A percentile compares a stretch with the other conserved stretches of the same genome.
These are phyloP conservation scores for Mormyrus lacerda DNA, from an alignment of 2,113 vertebrate species.

Conservation along the genomic window DNA sequence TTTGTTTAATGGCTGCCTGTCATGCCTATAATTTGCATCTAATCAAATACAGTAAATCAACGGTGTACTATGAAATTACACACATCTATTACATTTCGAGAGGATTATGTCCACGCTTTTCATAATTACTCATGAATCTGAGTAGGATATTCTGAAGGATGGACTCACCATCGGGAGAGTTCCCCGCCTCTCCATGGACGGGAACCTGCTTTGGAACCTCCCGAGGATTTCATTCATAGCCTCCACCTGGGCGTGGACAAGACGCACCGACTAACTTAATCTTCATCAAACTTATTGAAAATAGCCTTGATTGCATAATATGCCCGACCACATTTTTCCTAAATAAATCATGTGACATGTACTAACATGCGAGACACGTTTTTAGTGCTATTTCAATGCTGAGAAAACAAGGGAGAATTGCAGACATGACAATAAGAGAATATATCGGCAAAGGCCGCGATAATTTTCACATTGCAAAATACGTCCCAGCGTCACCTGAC, in stretches of 20 bases:
- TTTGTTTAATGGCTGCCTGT: background rate
- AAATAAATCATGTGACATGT: background rate
- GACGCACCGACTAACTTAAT: background rate
- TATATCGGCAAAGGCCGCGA: background rate
- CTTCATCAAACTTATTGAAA: background rate
- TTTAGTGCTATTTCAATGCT: background rate
- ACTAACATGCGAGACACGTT: background rate
- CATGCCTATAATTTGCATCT: background rate
- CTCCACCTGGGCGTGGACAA: slow-evolving; percentile 46
- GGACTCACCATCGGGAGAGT: slow-evolving; percentile 52
- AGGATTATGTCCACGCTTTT: background rate
- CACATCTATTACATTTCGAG: background rate
- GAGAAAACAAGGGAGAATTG: background rate
- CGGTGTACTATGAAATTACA: background rate
- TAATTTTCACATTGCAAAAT: background rate
- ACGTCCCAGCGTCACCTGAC: slow-evolving; percentile 40
- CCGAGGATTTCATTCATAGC: slow-evolving; percentile 57
- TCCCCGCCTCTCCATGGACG: slow-evolving; percentile 55
- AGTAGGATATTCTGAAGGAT: background rate
- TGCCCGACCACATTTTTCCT: background rate
- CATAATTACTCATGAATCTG: background rate
- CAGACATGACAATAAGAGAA: background rate
- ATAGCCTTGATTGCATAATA: background rate
- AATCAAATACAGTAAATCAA: background rate
- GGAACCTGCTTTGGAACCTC: slow-evolving; percentile 41